Conservation (phyloP, 2,888 invertebrate genomes). For the Apomyelois bistriatella region DNA sequence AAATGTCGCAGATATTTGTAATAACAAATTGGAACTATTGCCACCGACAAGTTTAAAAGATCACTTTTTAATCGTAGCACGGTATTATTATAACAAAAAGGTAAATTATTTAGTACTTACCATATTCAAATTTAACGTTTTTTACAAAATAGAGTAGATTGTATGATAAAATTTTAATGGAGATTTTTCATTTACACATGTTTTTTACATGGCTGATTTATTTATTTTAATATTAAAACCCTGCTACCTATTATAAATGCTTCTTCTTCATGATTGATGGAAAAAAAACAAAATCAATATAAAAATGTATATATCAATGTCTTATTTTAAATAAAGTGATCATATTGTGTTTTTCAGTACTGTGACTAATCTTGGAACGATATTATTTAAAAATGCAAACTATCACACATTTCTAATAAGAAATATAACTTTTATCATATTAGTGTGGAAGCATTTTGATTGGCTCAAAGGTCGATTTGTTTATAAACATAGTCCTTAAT, state of each 20-base stretch:
- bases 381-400: constrained; percentile 39
- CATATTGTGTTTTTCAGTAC: constrained; percentile 29
- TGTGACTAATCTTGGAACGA: constrained; percentile 51
- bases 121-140: neutral
- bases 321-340: too few relatives aligned
- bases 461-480: constrained; percentile 79
- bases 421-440: constrained; percentile 63
- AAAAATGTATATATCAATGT: too few relatives aligned
- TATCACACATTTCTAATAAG: constrained; percentile 1
- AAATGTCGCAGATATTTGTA: neutral
- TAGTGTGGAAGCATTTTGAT: constrained; percentile 81
- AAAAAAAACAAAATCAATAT: too few relatives aligned
- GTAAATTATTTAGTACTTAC: neutral
- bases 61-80: neutral
- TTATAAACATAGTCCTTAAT: constrained; percentile 1
- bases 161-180: too few relatives aligned
- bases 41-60: neutral
- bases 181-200: too few relatives aligned
- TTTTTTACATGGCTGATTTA: too few relatives aligned
- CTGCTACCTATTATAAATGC: too few relatives aligned
- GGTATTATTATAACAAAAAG: neutral
- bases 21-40: neutral
- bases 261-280: too few relatives aligned
- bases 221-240: too few relatives aligned
- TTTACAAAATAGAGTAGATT: too few relatives aligned